Conservation (phyloP, 2,888 invertebrate species). For the Dinocampus coccinellae region DNA sequence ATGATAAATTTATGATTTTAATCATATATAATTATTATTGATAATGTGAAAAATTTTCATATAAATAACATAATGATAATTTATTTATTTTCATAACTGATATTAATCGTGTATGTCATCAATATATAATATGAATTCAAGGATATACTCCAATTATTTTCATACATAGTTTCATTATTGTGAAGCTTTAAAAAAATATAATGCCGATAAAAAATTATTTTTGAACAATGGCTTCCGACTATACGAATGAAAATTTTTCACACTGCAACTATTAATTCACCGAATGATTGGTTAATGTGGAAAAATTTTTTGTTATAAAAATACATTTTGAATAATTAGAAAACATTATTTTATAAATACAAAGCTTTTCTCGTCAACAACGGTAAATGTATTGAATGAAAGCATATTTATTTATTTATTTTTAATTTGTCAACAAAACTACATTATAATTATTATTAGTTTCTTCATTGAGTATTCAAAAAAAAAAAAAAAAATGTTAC, state of each 20-base stretch:
- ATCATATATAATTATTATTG: slow-evolving; percentile 40
- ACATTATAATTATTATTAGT: too few species aligned
- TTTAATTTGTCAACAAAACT: too few species aligned
- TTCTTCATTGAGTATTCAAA: too few species aligned
- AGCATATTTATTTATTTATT: too few species aligned
- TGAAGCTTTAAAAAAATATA: slow-evolving; percentile 33
- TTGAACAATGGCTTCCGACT: background rate
- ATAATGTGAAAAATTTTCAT: background rate
- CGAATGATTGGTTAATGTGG: background rate
- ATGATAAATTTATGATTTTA: too few species aligned
- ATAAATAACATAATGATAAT: too few species aligned
- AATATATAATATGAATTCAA: slow-evolving; percentile 40
- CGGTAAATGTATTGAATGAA: background rate
- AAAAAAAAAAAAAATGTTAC: too few species aligned
- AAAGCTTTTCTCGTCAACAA: too few species aligned
- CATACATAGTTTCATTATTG: slow-evolving; percentile 47
- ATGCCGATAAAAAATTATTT: background rate
- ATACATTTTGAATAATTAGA: too few species aligned
- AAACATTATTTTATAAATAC: too few species aligned
- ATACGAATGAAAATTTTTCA: background rate
- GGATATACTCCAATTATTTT: slow-evolving; percentile 45
- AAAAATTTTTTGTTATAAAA: too few species aligned
- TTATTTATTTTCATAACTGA: too few species aligned
- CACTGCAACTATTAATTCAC: background rate
- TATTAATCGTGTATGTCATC: background rate